These are phyloP conservation scores for Manis crassicaudata DNA, from an alignment of 2,797 vertebrate genomes.

Conservation along the genomic window DNA sequence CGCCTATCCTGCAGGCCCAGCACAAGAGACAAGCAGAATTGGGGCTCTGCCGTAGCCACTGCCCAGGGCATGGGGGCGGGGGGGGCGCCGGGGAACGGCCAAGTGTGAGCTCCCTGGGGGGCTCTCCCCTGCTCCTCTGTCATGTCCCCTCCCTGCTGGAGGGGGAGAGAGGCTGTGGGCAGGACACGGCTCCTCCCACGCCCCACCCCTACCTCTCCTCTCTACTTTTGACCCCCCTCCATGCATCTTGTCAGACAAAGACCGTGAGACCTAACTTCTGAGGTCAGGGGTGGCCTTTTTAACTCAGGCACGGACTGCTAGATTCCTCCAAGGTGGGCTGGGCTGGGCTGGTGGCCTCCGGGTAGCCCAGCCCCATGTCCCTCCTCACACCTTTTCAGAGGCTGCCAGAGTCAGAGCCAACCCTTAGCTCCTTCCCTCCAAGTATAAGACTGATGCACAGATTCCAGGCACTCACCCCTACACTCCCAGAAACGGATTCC, in stretches of 20 bases:
- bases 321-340: neutral
- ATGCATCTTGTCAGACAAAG: neutral
- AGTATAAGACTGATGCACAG: neutral
- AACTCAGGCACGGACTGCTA: neutral
- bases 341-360: neutral
- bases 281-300: neutral
- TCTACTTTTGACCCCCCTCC: neutral
- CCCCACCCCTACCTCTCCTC: neutral
- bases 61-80: no score
- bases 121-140: neutral
- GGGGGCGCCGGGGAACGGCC: neutral
- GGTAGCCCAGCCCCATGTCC: neutral
- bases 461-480: constrained; percentile 58
- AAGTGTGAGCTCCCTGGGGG: neutral
- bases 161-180: neutral
- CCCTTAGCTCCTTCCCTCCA: neutral
- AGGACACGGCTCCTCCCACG: neutral
- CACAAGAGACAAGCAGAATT: neutral
- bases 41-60: neutral
- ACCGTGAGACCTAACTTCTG: neutral
- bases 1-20: no score
- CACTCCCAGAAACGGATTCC: neutral
- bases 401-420: neutral
- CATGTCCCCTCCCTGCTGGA: neutral
- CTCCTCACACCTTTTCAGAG: neutral